Evolutionary conservation across 2,888 invertebrate genomes (phyloP), one percentile per base, ranked within the genome.

Genomic region (Lapara coniferarum): DNA sequence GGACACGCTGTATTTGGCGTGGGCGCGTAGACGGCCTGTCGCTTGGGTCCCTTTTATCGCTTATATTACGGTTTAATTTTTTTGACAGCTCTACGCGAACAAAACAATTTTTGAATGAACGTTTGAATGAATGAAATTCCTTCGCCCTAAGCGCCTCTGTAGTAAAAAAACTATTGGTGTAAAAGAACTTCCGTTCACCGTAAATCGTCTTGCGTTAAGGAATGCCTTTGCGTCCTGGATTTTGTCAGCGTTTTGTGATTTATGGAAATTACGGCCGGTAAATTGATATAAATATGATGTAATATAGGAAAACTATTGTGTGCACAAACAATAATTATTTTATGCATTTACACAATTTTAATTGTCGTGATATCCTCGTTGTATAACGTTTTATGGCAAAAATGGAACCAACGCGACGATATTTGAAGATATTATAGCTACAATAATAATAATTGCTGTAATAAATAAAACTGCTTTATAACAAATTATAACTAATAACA

Each of bases 101-200:
- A 89, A 90, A 89, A 87, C 86, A 78, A 79, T 74, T 70, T 72
- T 73, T 90, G 86, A 90, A 88, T 90, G 90, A 86, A 84, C 79
- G 79, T 77, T 74, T 75, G 77, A 75, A 78, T 90, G 88, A 93
- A 93, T 93, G 92, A 90, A 92, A 92, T 92, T 91, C 92, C 89
- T 79, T 74, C 68, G 79, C 77, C 72, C 78, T 88, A 89, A 92
- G 91, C 92, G 91, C 91, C 91, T 81, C 82, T 74, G 73, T 77
- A 77, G 78, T 83, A 88, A 85, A 89, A 82, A 81, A 80, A 80
- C 71, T 72, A 75, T 74, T 74, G 71, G 78, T 84, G 82, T 84
- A 78, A 84, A 85, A 80, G 80, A 79, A 89, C 89, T 88, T 89
- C 90, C 89, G 88, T 78, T 82, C 71, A 75, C 77, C 81, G 80